A percentile compares a stretch with the other conserved stretches of the same genome.
phyloP scores from a whole-genome alignment of 2,113 vertebrate genomes.

The Romanogobio albipinnatus region DNA sequence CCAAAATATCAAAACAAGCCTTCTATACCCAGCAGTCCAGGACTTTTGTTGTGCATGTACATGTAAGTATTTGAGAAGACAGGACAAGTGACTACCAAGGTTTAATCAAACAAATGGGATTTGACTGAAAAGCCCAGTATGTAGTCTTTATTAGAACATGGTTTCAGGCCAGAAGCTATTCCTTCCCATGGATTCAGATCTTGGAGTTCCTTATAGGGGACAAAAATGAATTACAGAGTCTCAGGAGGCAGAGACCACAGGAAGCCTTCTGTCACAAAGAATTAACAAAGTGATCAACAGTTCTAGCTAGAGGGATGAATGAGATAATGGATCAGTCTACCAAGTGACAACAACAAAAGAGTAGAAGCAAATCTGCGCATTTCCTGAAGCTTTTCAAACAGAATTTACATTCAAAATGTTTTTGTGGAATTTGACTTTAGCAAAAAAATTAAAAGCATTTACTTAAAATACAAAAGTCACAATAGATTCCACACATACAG shows the following conservation, averaged over 20 bases:
- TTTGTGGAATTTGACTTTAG: neutral
- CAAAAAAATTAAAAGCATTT: neutral
- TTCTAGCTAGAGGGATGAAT: constrained; percentile 39
- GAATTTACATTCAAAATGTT: neutral
- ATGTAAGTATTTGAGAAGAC: constrained; percentile 14
- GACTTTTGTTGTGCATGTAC: neutral
- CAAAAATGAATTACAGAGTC: constrained; percentile 26
- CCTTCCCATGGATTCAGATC: constrained; percentile 11
- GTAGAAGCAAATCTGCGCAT: neutral
- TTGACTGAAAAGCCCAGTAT: constrained; percentile 25
- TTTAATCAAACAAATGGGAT: constrained; percentile 38
- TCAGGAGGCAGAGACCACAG: constrained; percentile 9
- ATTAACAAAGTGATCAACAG: constrained; percentile 45
- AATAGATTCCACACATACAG: neutral
- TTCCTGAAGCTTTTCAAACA: neutral
- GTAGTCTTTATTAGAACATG: constrained; percentile 21
- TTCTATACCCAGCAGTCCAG: neutral
- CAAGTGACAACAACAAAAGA: constrained; percentile 31
- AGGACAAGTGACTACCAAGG: neutral
- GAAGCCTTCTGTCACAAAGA: constrained; percentile 40
- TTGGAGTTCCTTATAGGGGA: neutral
- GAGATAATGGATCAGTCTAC: constrained; percentile 32
- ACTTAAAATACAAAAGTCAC: neutral
- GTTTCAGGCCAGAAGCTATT: constrained; percentile 4
- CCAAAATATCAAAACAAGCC: too few relatives aligned